Percentiles rank a stretch among this genome's conserved stretches.
These are phyloP conservation scores for Salvelinus namaycush DNA, from an alignment of 2,113 vertebrate species.

Conservation along the genomic window DNA sequence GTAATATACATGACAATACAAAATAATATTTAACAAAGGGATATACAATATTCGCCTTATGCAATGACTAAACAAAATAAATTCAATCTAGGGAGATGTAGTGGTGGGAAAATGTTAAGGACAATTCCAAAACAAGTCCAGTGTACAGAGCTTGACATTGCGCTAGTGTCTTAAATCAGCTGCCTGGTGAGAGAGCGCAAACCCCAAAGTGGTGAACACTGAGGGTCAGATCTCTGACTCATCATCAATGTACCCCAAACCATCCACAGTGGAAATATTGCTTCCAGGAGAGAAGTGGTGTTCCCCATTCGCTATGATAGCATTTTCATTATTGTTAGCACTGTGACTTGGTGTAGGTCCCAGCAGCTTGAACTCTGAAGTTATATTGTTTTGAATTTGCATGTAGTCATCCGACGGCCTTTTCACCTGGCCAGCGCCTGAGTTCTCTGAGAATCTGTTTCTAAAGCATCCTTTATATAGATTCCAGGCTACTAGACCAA, in stretches of 20 bases:
- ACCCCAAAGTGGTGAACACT: background rate
- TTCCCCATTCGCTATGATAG: slow-evolving; percentile 53
- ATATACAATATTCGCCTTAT: slow-evolving; percentile 32
- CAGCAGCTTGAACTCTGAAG: slow-evolving; percentile 52
- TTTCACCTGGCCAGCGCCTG: slow-evolving; percentile 29
- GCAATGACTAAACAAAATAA: slow-evolving; percentile 45
- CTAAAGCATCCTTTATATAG: slow-evolving; percentile 44
- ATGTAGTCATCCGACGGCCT: slow-evolving; percentile 43
- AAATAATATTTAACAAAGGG: slow-evolving; percentile 43
- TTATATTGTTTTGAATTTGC: slow-evolving; percentile 52
- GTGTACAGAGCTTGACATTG: background rate
- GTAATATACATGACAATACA: slow-evolving; percentile 46
- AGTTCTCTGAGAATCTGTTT: slow-evolving; percentile 21
- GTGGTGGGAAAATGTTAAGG: background rate
- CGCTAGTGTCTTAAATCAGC: slow-evolving; percentile 14
- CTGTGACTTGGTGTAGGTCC: background rate
- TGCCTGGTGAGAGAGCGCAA: slow-evolving; percentile 36
- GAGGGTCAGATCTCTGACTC: slow-evolving; percentile 73
- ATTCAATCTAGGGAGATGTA: background rate
- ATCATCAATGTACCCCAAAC: slow-evolving; percentile 69
- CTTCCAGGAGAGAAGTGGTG: slow-evolving; percentile 49
- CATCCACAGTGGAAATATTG: slow-evolving; percentile 61
- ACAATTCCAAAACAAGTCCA: background rate
- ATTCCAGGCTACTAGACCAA: slow-evolving; percentile 61
- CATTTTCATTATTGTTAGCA: slow-evolving; percentile 63